These are phyloP conservation scores for Episyrphus balteatus DNA, from an alignment of 1,140 invertebrate genomes.

Conservation along the genomic window DNA sequence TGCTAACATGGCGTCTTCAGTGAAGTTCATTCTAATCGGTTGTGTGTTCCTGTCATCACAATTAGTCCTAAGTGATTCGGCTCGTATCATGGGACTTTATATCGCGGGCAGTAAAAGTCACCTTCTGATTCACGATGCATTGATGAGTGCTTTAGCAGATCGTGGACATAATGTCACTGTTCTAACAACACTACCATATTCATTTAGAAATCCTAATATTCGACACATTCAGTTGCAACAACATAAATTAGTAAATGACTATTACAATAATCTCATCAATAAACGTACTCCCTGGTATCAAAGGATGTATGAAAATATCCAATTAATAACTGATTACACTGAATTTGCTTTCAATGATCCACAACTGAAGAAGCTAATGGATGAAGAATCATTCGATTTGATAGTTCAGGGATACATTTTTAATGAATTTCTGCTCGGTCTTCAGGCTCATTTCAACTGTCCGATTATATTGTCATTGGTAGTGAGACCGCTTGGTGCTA, in stretches of 20 bases:
- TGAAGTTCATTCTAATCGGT: too few relatives aligned
- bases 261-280: not conserved
- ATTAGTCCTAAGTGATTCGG: too few relatives aligned
- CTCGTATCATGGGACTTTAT: constrained; percentile 11
- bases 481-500: not conserved
- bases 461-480: constrained; percentile 6
- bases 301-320: not conserved
- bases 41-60: too few relatives aligned
- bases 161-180: constrained; percentile 21
- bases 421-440: constrained; percentile 10
- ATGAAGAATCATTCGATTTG: constrained; percentile 9
- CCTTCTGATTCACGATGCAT: constrained; percentile 11
- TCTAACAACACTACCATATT: constrained; percentile 2
- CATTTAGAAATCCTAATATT: too few relatives aligned
- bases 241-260: too few relatives aligned
- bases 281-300: not conserved
- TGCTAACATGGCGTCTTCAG: too few relatives aligned
- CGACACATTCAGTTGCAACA: too few relatives aligned
- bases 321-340: not conserved
- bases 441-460: constrained; percentile 11
- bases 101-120: constrained; percentile 15
- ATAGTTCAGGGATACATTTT: constrained; percentile 8
- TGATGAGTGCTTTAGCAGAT: constrained; percentile 11
- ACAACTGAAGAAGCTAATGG: constrained; percentile 2
- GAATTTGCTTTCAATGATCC: not conserved